Conservation (phyloP, 2,113 vertebrate species). For the Sander lucioperca region DNA sequence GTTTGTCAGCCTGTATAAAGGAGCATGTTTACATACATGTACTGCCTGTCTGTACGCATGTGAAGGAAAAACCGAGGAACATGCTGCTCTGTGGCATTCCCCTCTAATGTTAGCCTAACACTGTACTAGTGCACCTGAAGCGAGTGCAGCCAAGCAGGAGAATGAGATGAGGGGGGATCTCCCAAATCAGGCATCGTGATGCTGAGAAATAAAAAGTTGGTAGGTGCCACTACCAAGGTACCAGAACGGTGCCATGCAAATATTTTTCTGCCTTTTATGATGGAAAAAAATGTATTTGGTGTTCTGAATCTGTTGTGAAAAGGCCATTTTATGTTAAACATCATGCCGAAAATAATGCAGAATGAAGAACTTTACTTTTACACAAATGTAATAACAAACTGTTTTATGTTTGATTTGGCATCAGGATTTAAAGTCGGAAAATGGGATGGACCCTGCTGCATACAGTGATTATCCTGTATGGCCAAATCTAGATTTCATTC, state of each 20-base stretch:
- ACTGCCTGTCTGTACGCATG: not conserved
- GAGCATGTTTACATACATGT: not conserved
- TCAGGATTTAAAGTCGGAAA: not conserved
- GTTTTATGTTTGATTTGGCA: not conserved
- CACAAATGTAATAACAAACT: not conserved
- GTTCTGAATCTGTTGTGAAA: not conserved
- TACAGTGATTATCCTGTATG: not conserved
- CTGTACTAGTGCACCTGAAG: slow-evolving; percentile 19
- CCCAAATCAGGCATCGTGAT: not conserved
- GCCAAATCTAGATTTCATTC: not conserved
- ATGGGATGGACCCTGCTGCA: not conserved
- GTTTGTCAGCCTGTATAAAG: not conserved
- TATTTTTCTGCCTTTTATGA: not conserved
- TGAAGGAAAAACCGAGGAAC: not conserved
- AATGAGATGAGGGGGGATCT: not conserved
- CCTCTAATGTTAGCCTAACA: slow-evolving; percentile 32
- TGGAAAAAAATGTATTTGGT: not conserved
- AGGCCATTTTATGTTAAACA: not conserved
- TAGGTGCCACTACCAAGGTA: not conserved
- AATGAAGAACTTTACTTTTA: not conserved
- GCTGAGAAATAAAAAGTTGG: slow-evolving; percentile 22
- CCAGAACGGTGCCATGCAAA: not conserved
- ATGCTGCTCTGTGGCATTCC: slow-evolving; percentile 41
- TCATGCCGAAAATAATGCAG: not conserved
- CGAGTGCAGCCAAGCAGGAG: not conserved